phyloP scores from a whole-genome alignment of 2,797 vertebrate genomes.

The Botia almorhae region DNA sequence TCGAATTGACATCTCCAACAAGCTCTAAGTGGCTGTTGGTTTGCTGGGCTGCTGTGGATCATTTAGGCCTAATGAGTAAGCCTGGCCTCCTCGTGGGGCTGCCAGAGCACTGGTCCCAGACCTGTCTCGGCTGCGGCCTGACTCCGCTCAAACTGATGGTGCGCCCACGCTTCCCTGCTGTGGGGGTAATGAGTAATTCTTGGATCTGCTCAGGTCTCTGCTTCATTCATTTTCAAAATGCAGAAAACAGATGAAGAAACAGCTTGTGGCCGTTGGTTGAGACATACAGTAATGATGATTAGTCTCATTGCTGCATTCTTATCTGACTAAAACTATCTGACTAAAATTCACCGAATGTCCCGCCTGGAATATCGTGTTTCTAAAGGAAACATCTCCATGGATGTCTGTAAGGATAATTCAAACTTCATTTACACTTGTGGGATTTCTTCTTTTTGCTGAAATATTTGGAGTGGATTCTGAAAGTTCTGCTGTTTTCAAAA shows the following conservation, averaged over 20 bases:
- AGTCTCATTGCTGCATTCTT: background rate
- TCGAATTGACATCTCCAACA: conserved; percentile 75
- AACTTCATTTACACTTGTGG: background rate
- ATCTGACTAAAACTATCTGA: background rate
- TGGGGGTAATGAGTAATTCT: conserved; percentile 85
- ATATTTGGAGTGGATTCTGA: conserved; percentile 38
- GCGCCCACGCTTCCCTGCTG: conserved; percentile 77
- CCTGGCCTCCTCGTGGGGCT: conserved; percentile 76
- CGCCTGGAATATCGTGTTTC: background rate
- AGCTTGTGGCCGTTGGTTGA: background rate
- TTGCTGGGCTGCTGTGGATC: conserved; percentile 84
- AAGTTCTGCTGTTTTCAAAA: background rate
- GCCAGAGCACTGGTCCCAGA: conserved; percentile 75
- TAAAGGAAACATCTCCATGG: conserved; percentile 4
- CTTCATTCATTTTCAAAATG: conserved; percentile 70
- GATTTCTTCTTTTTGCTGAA: conserved; percentile 27
- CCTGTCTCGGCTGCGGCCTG: conserved; percentile 68
- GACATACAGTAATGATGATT: conserved; percentile 11
- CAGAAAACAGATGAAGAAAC: conserved; percentile 15
- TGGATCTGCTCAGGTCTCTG: conserved; percentile 83
- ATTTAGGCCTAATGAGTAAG: conserved; percentile 85
- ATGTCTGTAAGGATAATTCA: conserved; percentile 10
- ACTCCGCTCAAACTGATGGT: conserved; percentile 65
- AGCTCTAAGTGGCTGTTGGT: conserved; percentile 85
- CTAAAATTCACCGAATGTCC: background rate